Evolutionary conservation across 2,797 vertebrate species (phyloP).

Genomic region (Falco columbarius): DNA sequence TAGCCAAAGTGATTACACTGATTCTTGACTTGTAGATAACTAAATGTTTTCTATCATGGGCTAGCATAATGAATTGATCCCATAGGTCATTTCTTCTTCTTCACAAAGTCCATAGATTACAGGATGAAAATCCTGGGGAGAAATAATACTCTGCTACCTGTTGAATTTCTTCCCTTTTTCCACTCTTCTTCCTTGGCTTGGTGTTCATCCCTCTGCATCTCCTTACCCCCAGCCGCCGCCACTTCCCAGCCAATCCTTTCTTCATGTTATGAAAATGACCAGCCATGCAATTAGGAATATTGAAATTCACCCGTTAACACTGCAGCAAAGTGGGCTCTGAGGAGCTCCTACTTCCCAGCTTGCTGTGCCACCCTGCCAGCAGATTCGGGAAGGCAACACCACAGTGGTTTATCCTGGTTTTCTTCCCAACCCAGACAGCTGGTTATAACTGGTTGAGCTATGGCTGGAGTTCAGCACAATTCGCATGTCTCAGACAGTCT

Average conservation of each 20-base stretch:
- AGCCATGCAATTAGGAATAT: not conserved
- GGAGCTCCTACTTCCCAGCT: conserved; percentile 39
- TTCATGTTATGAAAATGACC: not conserved
- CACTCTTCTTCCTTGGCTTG: not conserved
- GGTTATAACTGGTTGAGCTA: conserved; percentile 18
- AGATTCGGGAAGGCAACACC: not conserved
- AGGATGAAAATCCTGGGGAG: not conserved
- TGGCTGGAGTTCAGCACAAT: conserved; percentile 41
- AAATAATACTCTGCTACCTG: not conserved
- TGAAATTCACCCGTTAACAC: not conserved
- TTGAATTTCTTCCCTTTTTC: not conserved
- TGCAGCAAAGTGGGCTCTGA: not conserved
- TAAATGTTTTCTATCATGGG: not conserved
- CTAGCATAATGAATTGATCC: not conserved
- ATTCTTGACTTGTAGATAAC: not conserved
- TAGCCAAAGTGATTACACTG: not conserved
- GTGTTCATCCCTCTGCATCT: not conserved
- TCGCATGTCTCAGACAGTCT: conserved; percentile 43
- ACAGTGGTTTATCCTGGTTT: conserved; percentile 33
- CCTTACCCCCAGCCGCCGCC: not conserved
- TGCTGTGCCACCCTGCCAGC: conserved; percentile 10
- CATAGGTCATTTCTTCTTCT: not conserved
- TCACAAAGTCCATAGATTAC: not conserved
- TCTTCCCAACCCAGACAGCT: conserved; percentile 33
- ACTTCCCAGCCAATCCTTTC: not conserved